Evolutionary conservation across 2,797 vertebrate genomes (phyloP).

Genomic region (Setipinna tenuifilis): DNA sequence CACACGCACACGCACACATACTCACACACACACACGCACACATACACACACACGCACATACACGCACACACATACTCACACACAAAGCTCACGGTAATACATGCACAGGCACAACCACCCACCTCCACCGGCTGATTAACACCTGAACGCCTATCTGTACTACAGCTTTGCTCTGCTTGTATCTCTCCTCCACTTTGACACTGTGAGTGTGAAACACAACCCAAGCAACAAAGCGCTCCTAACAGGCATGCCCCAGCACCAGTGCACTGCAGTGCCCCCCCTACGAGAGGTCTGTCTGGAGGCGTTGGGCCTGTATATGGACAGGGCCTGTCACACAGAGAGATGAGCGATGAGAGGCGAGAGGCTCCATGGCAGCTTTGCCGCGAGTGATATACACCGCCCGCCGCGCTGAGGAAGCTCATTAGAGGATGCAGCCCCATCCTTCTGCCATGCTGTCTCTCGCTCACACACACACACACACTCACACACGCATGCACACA

Average conservation of each 20-base stretch:
- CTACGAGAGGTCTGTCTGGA: background rate
- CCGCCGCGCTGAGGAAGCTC: background rate
- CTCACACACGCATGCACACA: too few species aligned
- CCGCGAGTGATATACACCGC: background rate
- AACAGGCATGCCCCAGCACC: background rate
- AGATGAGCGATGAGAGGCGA: background rate
- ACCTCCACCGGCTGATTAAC: background rate
- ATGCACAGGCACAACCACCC: conserved; percentile 6
- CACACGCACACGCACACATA: background rate
- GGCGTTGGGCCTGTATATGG: background rate
- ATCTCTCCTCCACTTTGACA: background rate
- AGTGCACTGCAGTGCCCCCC: background rate
- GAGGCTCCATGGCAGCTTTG: background rate
- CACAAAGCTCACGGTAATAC: background rate
- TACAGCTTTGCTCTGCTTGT: background rate
- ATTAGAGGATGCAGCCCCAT: background rate
- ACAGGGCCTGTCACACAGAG: background rate
- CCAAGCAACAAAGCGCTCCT: background rate
- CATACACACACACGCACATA: too few species aligned
- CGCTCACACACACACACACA: too few species aligned
- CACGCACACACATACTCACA: background rate
- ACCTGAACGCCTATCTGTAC: background rate
- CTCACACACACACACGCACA: background rate
- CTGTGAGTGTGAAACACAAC: background rate
- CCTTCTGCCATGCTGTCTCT: background rate